A percentile compares a stretch with the other conserved stretches of the same genome.
phyloP scores from a whole-genome alignment of 2,888 invertebrate species.

The Tachina lurida region DNA sequence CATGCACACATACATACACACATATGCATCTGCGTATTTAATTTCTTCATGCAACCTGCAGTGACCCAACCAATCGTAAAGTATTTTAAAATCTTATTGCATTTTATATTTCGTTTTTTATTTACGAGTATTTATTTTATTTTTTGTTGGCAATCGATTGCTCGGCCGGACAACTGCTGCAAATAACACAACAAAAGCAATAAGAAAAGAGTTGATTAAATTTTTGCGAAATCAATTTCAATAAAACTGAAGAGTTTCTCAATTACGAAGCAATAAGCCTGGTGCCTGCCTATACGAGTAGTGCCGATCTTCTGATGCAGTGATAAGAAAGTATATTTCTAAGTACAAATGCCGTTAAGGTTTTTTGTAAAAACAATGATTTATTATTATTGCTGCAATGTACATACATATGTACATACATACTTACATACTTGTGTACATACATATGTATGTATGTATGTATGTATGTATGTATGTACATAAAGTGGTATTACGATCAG shows the following conservation, averaged over 20 bases:
- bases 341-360: slow-evolving; percentile 2
- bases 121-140: background rate
- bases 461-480: background rate
- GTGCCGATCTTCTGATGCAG: slow-evolving; percentile 16
- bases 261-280: slow-evolving; percentile 55
- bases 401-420: background rate
- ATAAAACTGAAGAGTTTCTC: slow-evolving; percentile 54
- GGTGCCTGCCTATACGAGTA: background rate
- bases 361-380: background rate
- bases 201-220: slow-evolving; percentile 38
- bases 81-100: slow-evolving; percentile 54
- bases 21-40: background rate
- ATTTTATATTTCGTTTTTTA: slow-evolving; percentile 1
- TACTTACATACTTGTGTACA: background rate
- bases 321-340: slow-evolving; percentile 12
- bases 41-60: slow-evolving; percentile 51
- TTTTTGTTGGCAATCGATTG: slow-evolving; percentile 49
- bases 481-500: slow-evolving; percentile 11
- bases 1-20: background rate
- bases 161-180: slow-evolving; percentile 32
- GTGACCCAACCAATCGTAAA: slow-evolving; percentile 69
- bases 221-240: slow-evolving; percentile 60
- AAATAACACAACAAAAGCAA: slow-evolving; percentile 31
- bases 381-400: background rate
- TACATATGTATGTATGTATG: background rate